These are phyloP conservation scores for Caerostris extrusa DNA, from an alignment of 1,140 invertebrate genomes.

Conservation along the genomic window DNA sequence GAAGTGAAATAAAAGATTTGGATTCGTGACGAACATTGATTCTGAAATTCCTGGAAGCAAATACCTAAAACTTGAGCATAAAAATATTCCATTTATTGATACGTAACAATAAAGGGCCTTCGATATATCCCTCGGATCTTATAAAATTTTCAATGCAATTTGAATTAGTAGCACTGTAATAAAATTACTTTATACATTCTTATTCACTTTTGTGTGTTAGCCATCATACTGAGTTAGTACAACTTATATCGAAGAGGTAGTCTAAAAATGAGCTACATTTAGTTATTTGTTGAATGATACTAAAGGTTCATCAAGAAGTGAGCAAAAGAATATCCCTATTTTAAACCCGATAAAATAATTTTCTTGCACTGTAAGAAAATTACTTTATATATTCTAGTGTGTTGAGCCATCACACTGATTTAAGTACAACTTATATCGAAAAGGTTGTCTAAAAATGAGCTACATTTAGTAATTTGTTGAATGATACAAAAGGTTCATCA, in stretches of 20 bases:
- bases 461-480: neutral
- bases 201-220: too few relatives aligned
- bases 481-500: neutral
- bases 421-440: too few relatives aligned
- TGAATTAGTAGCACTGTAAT: too few relatives aligned
- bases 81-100: slow-evolving; percentile 60
- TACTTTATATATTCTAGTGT: too few relatives aligned
- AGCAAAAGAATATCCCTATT: neutral
- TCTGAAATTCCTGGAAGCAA: neutral
- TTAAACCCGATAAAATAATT: neutral
- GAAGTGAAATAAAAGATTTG: neutral
- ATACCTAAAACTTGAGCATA: slow-evolving; percentile 17
- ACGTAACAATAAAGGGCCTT: slow-evolving; percentile 39
- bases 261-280: neutral
- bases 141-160: neutral
- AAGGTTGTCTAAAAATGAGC: neutral
- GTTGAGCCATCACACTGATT: too few relatives aligned
- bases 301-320: neutral
- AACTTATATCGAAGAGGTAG: neutral
- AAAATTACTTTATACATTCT: too few relatives aligned
- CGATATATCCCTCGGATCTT: slow-evolving; percentile 44
- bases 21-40: slow-evolving; percentile 7
- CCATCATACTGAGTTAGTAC: too few relatives aligned
- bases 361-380: too few relatives aligned
- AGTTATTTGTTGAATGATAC: neutral